phyloP scores from a whole-genome alignment of 2,888 invertebrate species.

The Microctonus brassicae region DNA sequence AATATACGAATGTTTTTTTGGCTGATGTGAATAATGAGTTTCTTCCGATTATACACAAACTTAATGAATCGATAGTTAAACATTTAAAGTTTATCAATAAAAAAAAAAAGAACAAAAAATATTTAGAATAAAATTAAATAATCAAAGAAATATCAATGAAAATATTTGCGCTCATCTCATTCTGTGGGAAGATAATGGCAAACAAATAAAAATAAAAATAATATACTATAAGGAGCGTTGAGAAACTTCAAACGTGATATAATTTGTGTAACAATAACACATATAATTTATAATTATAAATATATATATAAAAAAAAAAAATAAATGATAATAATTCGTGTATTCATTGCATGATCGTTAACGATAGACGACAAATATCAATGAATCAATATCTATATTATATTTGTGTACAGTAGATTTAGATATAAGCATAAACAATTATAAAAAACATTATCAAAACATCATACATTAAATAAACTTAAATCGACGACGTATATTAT shows the following conservation, averaged over 20 bases:
- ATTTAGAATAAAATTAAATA: slow-evolving; percentile 17
- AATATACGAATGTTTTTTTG: slow-evolving; percentile 19
- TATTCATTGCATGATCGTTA: slow-evolving; percentile 25
- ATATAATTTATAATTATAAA: slow-evolving; percentile 28
- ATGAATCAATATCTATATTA: slow-evolving; percentile 15
- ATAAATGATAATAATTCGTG: slow-evolving; percentile 38
- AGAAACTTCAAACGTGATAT: slow-evolving; percentile 40
- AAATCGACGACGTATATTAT: neutral
- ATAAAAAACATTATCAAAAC: slow-evolving; percentile 3
- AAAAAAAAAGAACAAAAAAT: slow-evolving; percentile 16
- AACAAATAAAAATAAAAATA: neutral
- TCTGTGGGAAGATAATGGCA: slow-evolving; percentile 29
- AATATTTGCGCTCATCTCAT: slow-evolving; percentile 46
- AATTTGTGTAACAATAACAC: neutral
- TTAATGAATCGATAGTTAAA: slow-evolving; percentile 21
- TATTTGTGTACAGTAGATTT: slow-evolving; percentile 16
- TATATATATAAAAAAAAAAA: slow-evolving; percentile 18
- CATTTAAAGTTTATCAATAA: slow-evolving; percentile 20
- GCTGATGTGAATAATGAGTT: neutral
- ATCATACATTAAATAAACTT: neutral
- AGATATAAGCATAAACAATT: neutral
- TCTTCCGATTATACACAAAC: neutral
- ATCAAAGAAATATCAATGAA: slow-evolving; percentile 21
- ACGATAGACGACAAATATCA: slow-evolving; percentile 16
- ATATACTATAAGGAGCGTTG: neutral